phyloP scores from a whole-genome alignment of 2,113 vertebrate species.

The Protobothrops mucrosquamatus region DNA sequence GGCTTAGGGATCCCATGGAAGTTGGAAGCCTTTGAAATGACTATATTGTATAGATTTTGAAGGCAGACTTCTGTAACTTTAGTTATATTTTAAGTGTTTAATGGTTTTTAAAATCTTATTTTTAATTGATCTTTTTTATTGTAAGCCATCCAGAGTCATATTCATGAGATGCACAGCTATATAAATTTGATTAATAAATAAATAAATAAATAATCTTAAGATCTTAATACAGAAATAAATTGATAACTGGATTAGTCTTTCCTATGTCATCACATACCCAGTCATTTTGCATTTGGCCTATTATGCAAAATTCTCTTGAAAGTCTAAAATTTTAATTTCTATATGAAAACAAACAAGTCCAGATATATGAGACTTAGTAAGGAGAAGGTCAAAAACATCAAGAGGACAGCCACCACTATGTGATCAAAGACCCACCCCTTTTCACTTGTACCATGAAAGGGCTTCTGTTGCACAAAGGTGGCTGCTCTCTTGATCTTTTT shows the following conservation, averaged over 20 bases:
- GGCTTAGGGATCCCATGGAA: background rate
- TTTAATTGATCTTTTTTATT: background rate
- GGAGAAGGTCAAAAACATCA: background rate
- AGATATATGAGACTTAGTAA: background rate
- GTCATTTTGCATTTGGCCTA: background rate
- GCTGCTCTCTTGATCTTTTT: background rate
- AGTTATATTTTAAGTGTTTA: background rate
- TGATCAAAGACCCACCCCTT: background rate
- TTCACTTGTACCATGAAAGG: background rate
- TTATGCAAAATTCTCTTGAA: background rate
- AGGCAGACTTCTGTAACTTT: background rate
- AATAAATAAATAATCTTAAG: background rate
- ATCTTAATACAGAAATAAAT: background rate
- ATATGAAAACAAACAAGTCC: background rate
- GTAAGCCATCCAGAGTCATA: background rate
- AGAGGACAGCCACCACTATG: background rate
- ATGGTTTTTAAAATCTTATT: background rate
- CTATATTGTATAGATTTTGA: background rate
- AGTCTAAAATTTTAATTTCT: background rate
- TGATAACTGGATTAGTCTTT: background rate
- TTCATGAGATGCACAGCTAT: background rate
- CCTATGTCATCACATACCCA: background rate
- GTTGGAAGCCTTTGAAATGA: background rate
- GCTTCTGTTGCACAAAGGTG: background rate
- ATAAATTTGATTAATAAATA: background rate